A percentile compares a stretch with the other conserved stretches of the same genome.
These are phyloP conservation scores for Thamnophis sirtalis DNA, from an alignment of 2,113 vertebrate genomes.

Conservation along the genomic window DNA sequence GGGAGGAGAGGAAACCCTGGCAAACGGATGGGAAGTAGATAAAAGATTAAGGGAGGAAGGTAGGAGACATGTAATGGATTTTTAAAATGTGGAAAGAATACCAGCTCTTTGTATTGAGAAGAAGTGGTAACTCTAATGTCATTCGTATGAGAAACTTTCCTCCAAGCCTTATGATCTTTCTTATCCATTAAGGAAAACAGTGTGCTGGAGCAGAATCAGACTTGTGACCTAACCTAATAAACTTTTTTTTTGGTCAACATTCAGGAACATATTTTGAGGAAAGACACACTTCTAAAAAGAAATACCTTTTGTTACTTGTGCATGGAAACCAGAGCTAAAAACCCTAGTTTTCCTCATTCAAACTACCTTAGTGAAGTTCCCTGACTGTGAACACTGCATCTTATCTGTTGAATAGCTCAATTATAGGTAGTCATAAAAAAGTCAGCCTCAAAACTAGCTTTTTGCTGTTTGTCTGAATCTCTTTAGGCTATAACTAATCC, in stretches of 20 bases:
- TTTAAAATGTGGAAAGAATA: not conserved
- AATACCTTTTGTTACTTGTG: not conserved
- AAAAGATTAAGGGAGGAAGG: not conserved
- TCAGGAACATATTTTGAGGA: not conserved
- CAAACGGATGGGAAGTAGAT: not conserved
- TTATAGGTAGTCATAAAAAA: no score
- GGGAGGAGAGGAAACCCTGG: not conserved
- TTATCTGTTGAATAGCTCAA: constrained; percentile 63
- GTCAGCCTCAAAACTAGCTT: not conserved
- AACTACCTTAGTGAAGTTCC: constrained; percentile 38
- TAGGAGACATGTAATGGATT: not conserved
- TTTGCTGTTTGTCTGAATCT: not conserved
- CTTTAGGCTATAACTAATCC: not conserved
- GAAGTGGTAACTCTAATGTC: not conserved
- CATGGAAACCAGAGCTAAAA: not conserved
- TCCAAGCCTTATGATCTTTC: not conserved
- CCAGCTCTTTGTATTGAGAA: not conserved
- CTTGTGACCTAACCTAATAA: not conserved
- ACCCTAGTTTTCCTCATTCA: constrained; percentile 10
- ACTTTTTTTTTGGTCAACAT: not conserved
- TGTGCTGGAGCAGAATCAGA: not conserved
- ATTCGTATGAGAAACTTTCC: not conserved
- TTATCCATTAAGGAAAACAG: not conserved
- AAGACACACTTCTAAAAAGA: not conserved
- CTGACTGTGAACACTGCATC: constrained; percentile 30